Conservation (phyloP, 2,113 vertebrate species). For the Laterallus jamaicensis region DNA sequence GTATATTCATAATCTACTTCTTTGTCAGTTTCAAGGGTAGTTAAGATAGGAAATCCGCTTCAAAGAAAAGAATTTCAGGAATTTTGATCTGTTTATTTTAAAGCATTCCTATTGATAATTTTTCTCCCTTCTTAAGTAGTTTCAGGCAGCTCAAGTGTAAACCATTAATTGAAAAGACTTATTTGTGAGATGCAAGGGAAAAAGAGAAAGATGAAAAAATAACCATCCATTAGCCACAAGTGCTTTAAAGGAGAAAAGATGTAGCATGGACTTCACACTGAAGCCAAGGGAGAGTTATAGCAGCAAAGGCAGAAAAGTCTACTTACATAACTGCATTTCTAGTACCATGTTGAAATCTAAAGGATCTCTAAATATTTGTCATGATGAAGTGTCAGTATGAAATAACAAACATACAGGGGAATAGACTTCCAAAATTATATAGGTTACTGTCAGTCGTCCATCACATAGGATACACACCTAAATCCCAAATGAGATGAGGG, state of each 20-base stretch:
- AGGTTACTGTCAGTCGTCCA: neutral
- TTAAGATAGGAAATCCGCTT: neutral
- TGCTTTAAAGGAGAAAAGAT: neutral
- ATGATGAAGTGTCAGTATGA: neutral
- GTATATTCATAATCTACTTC: neutral
- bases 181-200: neutral
- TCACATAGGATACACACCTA: neutral
- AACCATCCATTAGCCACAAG: neutral
- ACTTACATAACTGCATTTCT: neutral
- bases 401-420: neutral
- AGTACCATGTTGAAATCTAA: neutral
- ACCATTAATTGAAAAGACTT: neutral
- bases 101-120: neutral
- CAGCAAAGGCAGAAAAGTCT: neutral
- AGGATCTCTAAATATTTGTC: neutral
- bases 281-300: neutral
- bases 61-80: neutral
- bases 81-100: neutral
- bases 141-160: neutral
- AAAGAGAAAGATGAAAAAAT: neutral
- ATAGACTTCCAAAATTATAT: fast-evolving
- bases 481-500: neutral
- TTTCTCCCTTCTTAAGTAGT: neutral
- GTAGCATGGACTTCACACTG: neutral
- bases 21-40: neutral